These are phyloP conservation scores for Leptinotarsa defecta DNA, from an alignment of 1,140 invertebrate species.

Conservation along the genomic window DNA sequence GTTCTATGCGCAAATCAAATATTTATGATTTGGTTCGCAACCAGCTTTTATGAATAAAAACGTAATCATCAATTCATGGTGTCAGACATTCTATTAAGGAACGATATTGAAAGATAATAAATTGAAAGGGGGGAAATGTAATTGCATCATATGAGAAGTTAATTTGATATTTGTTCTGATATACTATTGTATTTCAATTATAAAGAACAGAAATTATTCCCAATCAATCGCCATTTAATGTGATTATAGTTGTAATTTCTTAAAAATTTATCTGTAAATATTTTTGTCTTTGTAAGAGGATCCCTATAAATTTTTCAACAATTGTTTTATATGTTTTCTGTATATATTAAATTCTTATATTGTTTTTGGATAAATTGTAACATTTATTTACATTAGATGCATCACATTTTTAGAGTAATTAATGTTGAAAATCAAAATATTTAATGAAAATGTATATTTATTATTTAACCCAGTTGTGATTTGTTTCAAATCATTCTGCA, in stretches of 20 bases:
- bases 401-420: slow-evolving; percentile 4
- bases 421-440: slow-evolving; percentile 4
- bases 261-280: not conserved
- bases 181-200: not conserved
- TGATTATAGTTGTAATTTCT: not conserved
- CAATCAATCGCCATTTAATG: not conserved
- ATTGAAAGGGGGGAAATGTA: too few species aligned
- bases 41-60: too few species aligned
- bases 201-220: not conserved
- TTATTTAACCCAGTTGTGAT: not conserved
- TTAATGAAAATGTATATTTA: slow-evolving; percentile 3
- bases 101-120: too few species aligned
- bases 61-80: too few species aligned
- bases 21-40: too few species aligned
- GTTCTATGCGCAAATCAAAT: too few species aligned
- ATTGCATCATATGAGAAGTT: not conserved
- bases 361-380: not conserved
- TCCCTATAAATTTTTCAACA: not conserved
- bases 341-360: slow-evolving; percentile 1
- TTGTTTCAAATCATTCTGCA: not conserved
- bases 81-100: too few species aligned
- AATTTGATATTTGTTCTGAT: not conserved
- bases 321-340: not conserved
- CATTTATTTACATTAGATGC: not conserved
- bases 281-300: not conserved